Conservation (phyloP, 2,888 invertebrate genomes). For the Mythimna impura region DNA sequence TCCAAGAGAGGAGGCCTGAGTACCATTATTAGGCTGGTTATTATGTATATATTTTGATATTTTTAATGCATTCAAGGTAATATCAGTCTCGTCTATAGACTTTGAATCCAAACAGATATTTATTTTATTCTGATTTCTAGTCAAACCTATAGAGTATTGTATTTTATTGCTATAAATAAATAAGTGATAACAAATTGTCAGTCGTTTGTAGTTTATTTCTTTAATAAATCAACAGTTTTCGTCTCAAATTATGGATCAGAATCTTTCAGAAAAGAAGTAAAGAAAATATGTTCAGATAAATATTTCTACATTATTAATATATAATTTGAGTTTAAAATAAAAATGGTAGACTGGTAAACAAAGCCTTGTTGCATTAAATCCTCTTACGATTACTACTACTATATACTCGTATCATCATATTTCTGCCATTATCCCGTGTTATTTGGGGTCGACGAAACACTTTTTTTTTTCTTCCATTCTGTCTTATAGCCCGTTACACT, state of each 20-base stretch:
- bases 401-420: no score
- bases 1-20: no score
- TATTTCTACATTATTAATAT: neutral
- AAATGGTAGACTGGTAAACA: no score
- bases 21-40: no score
- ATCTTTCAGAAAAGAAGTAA: neutral
- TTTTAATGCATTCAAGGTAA: neutral
- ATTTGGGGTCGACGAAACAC: no score
- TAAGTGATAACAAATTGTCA: neutral
- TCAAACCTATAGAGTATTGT: neutral
- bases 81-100: neutral
- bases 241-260: neutral
- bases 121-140: neutral
- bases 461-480: no score
- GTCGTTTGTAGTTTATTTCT: neutral
- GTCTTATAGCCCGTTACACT: no score
- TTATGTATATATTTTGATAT: neutral
- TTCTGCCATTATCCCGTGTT: no score
- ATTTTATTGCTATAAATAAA: neutral
- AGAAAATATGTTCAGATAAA: neutral
- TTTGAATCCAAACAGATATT: neutral
- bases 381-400: no score
- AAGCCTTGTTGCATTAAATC: no score
- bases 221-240: neutral
- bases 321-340: no score